Evolutionary conservation across 37 sponge, comb jelly and placozoan species (phyloP), one percentile per base, ranked within the genome.

Genomic region (Ephydatia muelleri): DNA sequence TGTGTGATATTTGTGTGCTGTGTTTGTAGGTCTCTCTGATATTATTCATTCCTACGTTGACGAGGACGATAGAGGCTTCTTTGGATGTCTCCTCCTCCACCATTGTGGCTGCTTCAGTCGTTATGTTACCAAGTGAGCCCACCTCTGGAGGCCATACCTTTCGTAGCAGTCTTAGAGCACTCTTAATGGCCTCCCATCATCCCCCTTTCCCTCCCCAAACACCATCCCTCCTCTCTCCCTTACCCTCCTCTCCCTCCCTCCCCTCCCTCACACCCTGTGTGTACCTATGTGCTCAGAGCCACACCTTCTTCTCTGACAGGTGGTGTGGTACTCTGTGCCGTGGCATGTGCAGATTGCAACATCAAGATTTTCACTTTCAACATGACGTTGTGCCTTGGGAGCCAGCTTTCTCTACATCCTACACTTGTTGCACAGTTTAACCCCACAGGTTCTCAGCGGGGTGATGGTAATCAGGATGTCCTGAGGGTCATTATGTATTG

Each of bases 301-400:
- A 43, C 43, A 43, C 31, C 35, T 31, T 28, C 75, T 33, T 78
- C 79, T 43, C 49, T 34, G 6, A 6, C 31, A 86, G 87, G 57
- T 80, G 87, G 87, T 23, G 65, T 67, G 23, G 64, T 86, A 19
- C 66, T 86, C 31, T 80, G 80, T 65, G 74, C 69, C 19, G 81
- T 38, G 16, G 87, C 81, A 2, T 86, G 39, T 43, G 72, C 49
- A 75, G 75, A 77, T 27, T 73, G 87, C 13, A 30, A 34, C 32
- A 68, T 86, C 32, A 86, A 80, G 67, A 75, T 86, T 27, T 86
- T 72, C 75, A 74, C 81, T 23, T 68, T 86, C 67, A 75, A 39
- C 65, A 38, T 67, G 31, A 28, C 37, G 25, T 68, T 86, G 31
- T 33, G 64, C 67, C 80, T 80, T 80, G 81, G 81, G 43, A 72